A percentile compares a stretch with the other conserved stretches of the same genome.
These are phyloP conservation scores for Tipula lateralis DNA, from an alignment of 2,888 invertebrate genomes.

Conservation along the genomic window DNA sequence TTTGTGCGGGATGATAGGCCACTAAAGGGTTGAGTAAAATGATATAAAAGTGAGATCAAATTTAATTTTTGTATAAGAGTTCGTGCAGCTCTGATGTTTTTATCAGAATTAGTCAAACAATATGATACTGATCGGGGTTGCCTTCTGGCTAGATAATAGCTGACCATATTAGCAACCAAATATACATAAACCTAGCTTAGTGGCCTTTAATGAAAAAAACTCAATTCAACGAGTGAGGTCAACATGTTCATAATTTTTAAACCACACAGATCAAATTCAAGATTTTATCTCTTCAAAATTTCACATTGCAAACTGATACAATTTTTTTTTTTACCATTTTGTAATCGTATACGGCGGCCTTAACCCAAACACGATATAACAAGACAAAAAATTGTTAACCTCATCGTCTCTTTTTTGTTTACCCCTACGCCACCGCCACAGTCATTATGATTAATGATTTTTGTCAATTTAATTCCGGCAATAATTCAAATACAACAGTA, in stretches of 20 bases:
- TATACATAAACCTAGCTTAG: no score
- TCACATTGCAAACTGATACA: background rate
- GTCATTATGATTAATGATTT: constrained; percentile 6
- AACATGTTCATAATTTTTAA: background rate
- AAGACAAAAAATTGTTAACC: background rate
- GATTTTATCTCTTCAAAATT: background rate
- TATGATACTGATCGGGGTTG: no score
- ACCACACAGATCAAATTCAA: background rate
- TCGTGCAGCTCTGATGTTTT: no score
- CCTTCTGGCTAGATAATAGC: no score
- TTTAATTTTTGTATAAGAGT: no score
- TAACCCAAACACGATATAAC: background rate
- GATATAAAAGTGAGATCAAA: background rate
- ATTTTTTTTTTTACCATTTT: background rate
- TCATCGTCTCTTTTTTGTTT: background rate
- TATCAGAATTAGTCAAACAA: background rate
- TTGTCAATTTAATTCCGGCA: constrained; percentile 24
- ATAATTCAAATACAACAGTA: background rate
- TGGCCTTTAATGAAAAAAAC: no score
- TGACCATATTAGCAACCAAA: no score
- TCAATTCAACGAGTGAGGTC: no score
- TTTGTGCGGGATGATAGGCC: no score
- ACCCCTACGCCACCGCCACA: background rate
- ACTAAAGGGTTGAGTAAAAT: background rate
- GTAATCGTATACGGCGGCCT: background rate